These are phyloP conservation scores for Phylloscopus trochilus DNA, from an alignment of 2,113 vertebrate genomes.

Conservation along the genomic window DNA sequence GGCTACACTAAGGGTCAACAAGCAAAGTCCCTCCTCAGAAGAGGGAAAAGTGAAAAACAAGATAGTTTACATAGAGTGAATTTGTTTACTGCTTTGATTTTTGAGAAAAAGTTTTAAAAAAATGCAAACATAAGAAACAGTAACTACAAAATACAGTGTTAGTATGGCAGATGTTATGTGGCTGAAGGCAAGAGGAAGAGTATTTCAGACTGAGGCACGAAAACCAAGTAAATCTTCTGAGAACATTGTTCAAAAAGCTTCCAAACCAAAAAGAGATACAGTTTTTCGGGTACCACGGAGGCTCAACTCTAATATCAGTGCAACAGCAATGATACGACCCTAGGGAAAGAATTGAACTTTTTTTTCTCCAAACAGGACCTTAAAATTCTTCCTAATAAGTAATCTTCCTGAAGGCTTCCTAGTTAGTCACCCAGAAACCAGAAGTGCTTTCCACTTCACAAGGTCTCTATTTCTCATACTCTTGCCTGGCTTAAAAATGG, in stretches of 20 bases:
- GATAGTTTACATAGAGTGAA: no score
- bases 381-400: neutral
- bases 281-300: neutral
- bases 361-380: neutral
- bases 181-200: neutral
- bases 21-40: no score
- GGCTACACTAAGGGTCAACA: no score
- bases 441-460: neutral
- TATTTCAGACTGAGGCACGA: neutral
- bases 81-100: no score
- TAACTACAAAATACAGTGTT: no score
- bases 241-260: neutral
- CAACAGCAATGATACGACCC: rapidly evolving
- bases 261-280: neutral
- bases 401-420: neutral
- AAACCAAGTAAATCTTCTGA: neutral
- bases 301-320: neutral
- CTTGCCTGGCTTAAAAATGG: neutral
- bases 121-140: no score
- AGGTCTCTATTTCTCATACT: neutral
- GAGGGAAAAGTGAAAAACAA: no score
- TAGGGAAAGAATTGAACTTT: neutral
- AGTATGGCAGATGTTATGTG: neutral
- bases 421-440: neutral
- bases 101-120: no score